Evolutionary conservation across 2,888 invertebrate genomes (phyloP), one percentile per base, ranked within the genome.

Genomic region (Drosophila emarginata): DNA sequence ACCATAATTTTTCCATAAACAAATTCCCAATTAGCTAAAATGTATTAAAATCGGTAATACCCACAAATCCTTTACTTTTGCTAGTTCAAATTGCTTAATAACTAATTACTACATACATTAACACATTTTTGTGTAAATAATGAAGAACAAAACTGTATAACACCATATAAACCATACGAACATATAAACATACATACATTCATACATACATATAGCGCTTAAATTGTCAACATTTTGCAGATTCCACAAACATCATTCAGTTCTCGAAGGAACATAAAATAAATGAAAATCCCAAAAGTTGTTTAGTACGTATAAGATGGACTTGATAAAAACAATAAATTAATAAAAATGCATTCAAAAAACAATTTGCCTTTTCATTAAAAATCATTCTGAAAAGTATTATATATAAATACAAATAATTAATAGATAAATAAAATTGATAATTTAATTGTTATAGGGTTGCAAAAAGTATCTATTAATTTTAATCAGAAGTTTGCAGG

Each of bases 51-150:
- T 67, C 53, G 18, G 58, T 58, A 72, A 72, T 57, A 70, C 14
- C 14, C 21, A 37, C 18, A 45, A 18, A 32, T 32, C 9, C 37
- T 50, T 51, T 54, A 67, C 67, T 64, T 73, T 76, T 74, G 74
- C 72, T 78, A 80, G 72, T 64, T 77, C 67, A 53, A 74, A 72
- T 75, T 72, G 75, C 69, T 75, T 80, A 77, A 63, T 21, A 50
- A 26, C 18, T 26, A 28, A 18, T n/a, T 28, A 54, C 23, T 50
- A 28, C 58, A 45, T 26, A 72, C 50, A 63, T 61, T 68, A 76
- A 67, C 61, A 81, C 28, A 56, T 79, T 69, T 75, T 69, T 80
- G 70, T 80, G 79, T 78, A 75, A 74, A 76, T 78, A 78, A 60
- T 45, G 15, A 52, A 39, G 39, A 56, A 62, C 51, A 77, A 74